Conservation (phyloP, 2,797 vertebrate genomes). For the Xiphorhynchus erythropygius region DNA sequence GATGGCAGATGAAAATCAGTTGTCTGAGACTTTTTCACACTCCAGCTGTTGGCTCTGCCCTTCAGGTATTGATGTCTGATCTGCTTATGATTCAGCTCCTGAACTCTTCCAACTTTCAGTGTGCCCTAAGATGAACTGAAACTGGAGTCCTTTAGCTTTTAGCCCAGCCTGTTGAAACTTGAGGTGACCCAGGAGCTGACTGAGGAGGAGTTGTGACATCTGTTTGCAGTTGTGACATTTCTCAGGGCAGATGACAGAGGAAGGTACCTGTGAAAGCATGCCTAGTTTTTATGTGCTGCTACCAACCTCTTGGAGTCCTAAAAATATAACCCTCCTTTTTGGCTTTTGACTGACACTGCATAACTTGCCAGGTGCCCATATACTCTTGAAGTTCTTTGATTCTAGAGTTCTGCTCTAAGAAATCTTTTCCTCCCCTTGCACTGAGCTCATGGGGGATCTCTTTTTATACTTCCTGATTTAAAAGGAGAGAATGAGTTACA, state of each 20-base stretch:
- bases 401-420: background rate
- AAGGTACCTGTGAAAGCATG: background rate
- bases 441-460: background rate
- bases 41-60: background rate
- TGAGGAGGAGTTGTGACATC: background rate
- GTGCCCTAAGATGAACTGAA: background rate
- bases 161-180: background rate
- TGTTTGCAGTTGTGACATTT: background rate
- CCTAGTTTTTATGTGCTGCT: background rate
- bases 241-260: background rate
- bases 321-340: background rate
- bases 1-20: background rate
- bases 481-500: slow-evolving; percentile 16
- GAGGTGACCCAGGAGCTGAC: background rate
- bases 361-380: background rate
- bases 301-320: background rate
- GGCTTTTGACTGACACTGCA: background rate
- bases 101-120: background rate
- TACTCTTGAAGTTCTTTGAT: background rate
- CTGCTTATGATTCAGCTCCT: background rate
- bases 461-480: background rate
- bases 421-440: background rate
- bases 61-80: background rate
- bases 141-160: background rate
- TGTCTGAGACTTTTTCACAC: background rate